Evolutionary conservation across 2,888 invertebrate genomes (phyloP), one percentile per base, ranked within the genome.

Genomic region (Dicranocentrus wangi): DNA sequence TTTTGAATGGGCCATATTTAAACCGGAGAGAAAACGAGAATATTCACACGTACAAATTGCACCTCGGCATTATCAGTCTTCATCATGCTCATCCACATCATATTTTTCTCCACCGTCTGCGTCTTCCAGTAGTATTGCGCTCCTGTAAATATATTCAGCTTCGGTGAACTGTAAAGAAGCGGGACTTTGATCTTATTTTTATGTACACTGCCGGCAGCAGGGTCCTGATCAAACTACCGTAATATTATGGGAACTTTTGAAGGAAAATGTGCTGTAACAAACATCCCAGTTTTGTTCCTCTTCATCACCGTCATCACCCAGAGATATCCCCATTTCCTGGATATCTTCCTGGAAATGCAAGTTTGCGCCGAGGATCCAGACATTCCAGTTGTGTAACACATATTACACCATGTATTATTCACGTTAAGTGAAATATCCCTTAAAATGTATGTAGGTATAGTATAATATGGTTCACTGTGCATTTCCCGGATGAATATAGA

Each of bases 101-200:
- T 51, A 51, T n/a, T 17, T 17, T 51, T 51, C n/a, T 51, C 19
- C 51, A n/a, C n/a, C n/a, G n/a, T n/a, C n/a, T n/a, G n/a, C n/a
- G n/a, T n/a, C n/a, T n/a, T n/a, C n/a, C n/a, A n/a, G n/a, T n/a
- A n/a, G n/a, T n/a, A n/a, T n/a, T n/a, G n/a, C n/a, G n/a, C n/a
- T n/a, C n/a, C n/a, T n/a, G n/a, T n/a, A n/a, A 61, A 61, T 43
- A 65, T 65, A 77, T 77, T 77, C 77, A 77, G 77, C 69, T 77
- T 70, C 77, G 43, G 39, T 77, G 69, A 77, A 77, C 77, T 77
- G 77, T 77, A 43, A 77, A 69, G 42, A 63, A 51, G 23, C 42
- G n/a, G 15, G 69, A 51, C 69, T 77, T 77, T 77, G 77, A 77
- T 77, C 77, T 77, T 68, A 32, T 65, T 75, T 73, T 55, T 60